Percentiles rank a stretch among this genome's conserved stretches.
Evolutionary conservation across 2,797 vertebrate genomes (phyloP).

Genomic region (Clamator glandarius): DNA sequence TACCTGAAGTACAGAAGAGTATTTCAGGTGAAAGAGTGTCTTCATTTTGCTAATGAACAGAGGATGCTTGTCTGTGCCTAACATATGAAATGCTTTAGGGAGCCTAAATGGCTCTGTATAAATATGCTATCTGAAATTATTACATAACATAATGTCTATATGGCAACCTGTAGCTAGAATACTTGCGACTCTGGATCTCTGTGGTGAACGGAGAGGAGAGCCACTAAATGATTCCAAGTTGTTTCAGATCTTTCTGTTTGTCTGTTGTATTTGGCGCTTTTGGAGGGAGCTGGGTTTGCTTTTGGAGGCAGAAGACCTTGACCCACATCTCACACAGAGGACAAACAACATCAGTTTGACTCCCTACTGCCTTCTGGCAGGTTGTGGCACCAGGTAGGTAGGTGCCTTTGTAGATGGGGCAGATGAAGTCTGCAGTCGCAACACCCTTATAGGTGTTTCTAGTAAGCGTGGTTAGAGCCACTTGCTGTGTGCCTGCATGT

Average conservation of each 20-base stretch:
- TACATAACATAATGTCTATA: background rate
- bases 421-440: background rate
- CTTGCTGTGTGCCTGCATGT: background rate
- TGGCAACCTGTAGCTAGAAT: background rate
- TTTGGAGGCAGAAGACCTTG: background rate
- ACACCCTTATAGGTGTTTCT: background rate
- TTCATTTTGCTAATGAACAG: background rate
- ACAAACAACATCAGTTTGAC: background rate
- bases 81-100: background rate
- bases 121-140: conserved; percentile 30
- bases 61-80: background rate
- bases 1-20: background rate
- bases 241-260: background rate
- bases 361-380: background rate
- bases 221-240: background rate
- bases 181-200: conserved; percentile 1
- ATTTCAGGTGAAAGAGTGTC: background rate
- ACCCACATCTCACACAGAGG: background rate
- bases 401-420: background rate
- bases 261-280: background rate
- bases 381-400: background rate
- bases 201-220: background rate
- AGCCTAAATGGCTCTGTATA: conserved; percentile 6
- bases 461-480: background rate
- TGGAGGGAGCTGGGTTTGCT: background rate